phyloP scores from a whole-genome alignment of 2,888 invertebrate species.

The Eilema griseolum region DNA sequence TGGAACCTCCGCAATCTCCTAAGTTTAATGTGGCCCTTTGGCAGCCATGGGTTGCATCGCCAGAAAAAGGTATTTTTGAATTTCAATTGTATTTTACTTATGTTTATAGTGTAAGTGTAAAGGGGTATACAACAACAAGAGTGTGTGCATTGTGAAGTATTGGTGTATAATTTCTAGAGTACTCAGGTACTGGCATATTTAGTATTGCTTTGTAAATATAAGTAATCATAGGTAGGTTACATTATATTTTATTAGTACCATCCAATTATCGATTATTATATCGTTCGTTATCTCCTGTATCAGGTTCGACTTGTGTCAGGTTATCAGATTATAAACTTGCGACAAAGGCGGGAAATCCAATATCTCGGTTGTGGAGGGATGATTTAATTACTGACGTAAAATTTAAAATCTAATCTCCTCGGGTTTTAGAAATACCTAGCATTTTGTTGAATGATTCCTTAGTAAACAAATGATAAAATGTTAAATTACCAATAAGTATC shows the following conservation, averaged over 20 bases:
- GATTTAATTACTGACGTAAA: slow-evolving; percentile 32
- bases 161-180: too few relatives aligned
- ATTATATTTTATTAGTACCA: background rate
- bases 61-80: slow-evolving; percentile 72
- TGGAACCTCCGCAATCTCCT: slow-evolving; percentile 85
- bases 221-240: too few relatives aligned
- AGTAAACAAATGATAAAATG: background rate
- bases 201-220: too few relatives aligned
- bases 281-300: slow-evolving; percentile 29
- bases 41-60: slow-evolving; percentile 82
- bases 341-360: slow-evolving; percentile 40
- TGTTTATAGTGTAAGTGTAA: background rate
- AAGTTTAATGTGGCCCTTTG: slow-evolving; percentile 83
- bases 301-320: slow-evolving; percentile 23
- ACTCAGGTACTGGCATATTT: too few relatives aligned
- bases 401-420: slow-evolving; percentile 21
- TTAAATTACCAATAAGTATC: background rate
- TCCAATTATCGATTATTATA: background rate
- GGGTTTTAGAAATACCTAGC: background rate
- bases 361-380: slow-evolving; percentile 27
- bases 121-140: background rate
- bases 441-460: background rate
- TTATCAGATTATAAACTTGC: slow-evolving; percentile 31
- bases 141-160: background rate
- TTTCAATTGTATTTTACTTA: background rate